phyloP scores from a whole-genome alignment of 2,888 invertebrate genomes.

The Euphydryas editha region DNA sequence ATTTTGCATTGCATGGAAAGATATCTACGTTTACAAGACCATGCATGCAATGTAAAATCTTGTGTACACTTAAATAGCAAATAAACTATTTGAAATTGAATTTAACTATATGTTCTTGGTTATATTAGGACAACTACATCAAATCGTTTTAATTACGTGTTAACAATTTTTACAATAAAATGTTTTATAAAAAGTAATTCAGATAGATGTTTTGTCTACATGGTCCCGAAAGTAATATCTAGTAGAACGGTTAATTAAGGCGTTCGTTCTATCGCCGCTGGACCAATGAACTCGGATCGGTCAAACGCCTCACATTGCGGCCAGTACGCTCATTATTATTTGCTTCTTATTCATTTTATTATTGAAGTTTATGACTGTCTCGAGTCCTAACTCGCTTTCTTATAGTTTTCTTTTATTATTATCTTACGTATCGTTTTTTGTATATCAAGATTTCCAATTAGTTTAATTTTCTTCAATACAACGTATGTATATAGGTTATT shows the following conservation, averaged over 20 bases:
- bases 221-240: constrained; percentile 9
- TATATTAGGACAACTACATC: too few species aligned
- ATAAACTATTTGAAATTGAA: too few species aligned
- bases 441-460: constrained; percentile 15
- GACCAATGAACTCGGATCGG: constrained; percentile 66
- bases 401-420: constrained; percentile 28
- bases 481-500: too few species aligned
- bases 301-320: constrained; percentile 67
- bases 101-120: too few species aligned
- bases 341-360: constrained; percentile 46
- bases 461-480: constrained; percentile 3
- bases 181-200: neutral
- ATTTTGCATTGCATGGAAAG: too few species aligned
- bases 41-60: too few species aligned
- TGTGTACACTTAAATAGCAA: too few species aligned
- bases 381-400: constrained; percentile 33
- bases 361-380: constrained; percentile 41
- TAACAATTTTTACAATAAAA: too few species aligned
- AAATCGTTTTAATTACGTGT: too few species aligned
- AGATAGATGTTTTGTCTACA: neutral
- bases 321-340: constrained; percentile 50
- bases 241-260: constrained; percentile 28
- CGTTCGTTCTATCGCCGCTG: constrained; percentile 36
- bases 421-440: constrained; percentile 22
- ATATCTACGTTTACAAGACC: too few species aligned